These are phyloP conservation scores for Patella caerulea DNA, from an alignment of 2,888 invertebrate species.

Conservation along the genomic window DNA sequence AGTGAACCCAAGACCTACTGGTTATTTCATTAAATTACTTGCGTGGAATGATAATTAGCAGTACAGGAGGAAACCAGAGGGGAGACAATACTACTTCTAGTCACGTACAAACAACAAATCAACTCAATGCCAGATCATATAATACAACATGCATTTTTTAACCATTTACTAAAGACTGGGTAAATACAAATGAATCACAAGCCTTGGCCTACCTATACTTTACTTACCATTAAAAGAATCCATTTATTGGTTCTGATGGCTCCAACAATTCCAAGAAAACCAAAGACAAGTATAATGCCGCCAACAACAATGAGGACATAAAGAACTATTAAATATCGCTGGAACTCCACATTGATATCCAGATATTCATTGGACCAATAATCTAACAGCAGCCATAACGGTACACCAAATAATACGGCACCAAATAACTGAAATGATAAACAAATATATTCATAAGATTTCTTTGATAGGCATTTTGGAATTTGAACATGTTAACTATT, in stretches of 20 bases:
- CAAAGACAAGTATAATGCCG: slow-evolving; percentile 48
- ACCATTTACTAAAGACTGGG: no score
- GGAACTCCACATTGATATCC: slow-evolving; percentile 46
- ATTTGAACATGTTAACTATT: no score
- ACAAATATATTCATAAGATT: neutral
- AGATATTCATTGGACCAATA: slow-evolving; percentile 61
- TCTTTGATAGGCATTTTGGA: no score
- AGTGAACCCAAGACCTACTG: no score
- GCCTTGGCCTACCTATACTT: neutral
- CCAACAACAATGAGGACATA: slow-evolving; percentile 58
- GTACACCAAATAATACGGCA: slow-evolving; percentile 55
- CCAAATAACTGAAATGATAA: slow-evolving; percentile 54
- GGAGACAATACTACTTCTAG: no score
- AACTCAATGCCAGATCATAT: no score
- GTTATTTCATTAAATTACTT: no score
- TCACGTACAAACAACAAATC: no score
- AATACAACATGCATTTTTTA: no score
- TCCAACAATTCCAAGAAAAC: slow-evolving; percentile 58
- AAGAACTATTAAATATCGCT: slow-evolving; percentile 51
- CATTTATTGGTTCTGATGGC: slow-evolving; percentile 50
- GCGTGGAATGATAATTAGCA: no score
- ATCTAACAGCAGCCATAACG: slow-evolving; percentile 60
- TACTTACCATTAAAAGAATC: slow-evolving; percentile 56
- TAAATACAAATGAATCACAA: no score
- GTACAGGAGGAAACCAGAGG: no score